Percentiles rank a stretch among this genome's conserved stretches.
Conservation (phyloP, 2,888 invertebrate species). For the Drosophila paramelanica region DNA sequence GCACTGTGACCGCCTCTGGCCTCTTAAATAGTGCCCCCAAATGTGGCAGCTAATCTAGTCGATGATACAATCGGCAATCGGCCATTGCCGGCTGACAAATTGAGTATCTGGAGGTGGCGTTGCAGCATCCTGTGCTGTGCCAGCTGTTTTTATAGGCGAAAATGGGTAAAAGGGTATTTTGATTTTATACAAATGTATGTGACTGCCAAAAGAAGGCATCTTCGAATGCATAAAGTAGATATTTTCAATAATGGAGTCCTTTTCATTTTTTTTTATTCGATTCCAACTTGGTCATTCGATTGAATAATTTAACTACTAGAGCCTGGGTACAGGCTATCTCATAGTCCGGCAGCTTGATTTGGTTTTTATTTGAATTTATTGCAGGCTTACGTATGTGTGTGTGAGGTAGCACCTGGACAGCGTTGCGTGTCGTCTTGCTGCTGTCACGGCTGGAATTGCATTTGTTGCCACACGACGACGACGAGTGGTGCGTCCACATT, state of each 20-base stretch:
- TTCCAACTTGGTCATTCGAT: no score
- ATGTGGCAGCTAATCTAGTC: slow-evolving; percentile 25
- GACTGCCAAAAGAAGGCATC: not conserved
- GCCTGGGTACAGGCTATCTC: not conserved
- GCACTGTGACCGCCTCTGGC: slow-evolving; percentile 9
- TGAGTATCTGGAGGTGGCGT: slow-evolving; percentile 29
- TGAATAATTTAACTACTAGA: no score
- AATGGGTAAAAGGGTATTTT: not conserved
- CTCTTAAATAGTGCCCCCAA: slow-evolving; percentile 18
- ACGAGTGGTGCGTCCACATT: slow-evolving; percentile 54
- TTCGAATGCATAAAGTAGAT: not conserved
- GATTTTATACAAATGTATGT: not conserved
- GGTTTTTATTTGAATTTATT: slow-evolving; percentile 33
- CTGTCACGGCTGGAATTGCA: slow-evolving; percentile 64
- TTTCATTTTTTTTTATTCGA: no score
- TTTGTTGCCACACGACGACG: slow-evolving; percentile 44
- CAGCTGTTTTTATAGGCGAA: not conserved
- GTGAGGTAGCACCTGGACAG: slow-evolving; percentile 39
- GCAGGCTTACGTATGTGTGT: slow-evolving; percentile 13
- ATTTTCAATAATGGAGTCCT: no score
- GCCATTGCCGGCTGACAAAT: slow-evolving; percentile 56
- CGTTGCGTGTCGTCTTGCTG: slow-evolving; percentile 50
- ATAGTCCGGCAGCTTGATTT: not conserved
- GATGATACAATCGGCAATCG: slow-evolving; percentile 60
- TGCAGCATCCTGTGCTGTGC: slow-evolving; percentile 46